A percentile compares a stretch with the other conserved stretches of the same genome.
Conservation (phyloP, 2,888 invertebrate genomes). For the Tanypteryx hageni region DNA sequence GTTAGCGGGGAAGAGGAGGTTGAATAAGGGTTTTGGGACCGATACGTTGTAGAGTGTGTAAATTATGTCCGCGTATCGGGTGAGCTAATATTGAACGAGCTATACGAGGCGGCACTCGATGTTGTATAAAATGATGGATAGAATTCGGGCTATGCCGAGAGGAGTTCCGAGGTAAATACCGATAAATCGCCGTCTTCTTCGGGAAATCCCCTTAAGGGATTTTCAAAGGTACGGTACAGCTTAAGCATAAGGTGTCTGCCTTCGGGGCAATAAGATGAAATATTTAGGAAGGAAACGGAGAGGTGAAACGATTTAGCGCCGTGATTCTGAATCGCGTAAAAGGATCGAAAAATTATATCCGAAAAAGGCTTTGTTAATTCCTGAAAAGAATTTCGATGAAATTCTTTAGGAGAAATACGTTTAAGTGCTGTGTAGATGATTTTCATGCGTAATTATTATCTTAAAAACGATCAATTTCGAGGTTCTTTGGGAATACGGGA, state of each 20-base stretch:
- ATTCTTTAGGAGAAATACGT: no score
- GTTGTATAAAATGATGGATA: conserved; percentile 4
- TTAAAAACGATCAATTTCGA: no score
- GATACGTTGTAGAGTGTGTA: conserved; percentile 27
- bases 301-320: not conserved
- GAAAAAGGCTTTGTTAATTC: no score
- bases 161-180: not conserved
- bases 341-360: no score
- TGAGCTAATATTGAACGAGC: not conserved
- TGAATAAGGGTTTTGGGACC: not conserved
- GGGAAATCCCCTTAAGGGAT: conserved; percentile 1
- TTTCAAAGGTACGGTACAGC: not conserved
- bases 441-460: no score
- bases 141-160: not conserved
- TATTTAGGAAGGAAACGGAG: not conserved
- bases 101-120: not conserved
- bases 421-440: no score
- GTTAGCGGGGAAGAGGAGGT: not conserved
- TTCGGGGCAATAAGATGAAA: not conserved
- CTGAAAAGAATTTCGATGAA: no score
- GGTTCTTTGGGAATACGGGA: no score
- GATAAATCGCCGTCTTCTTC: not conserved
- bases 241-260: not conserved
- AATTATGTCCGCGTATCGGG: conserved; percentile 16
- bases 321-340: no score